Evolutionary conservation across 2,113 vertebrate genomes (phyloP).

Genomic region (Formicarius rufipectus): DNA sequence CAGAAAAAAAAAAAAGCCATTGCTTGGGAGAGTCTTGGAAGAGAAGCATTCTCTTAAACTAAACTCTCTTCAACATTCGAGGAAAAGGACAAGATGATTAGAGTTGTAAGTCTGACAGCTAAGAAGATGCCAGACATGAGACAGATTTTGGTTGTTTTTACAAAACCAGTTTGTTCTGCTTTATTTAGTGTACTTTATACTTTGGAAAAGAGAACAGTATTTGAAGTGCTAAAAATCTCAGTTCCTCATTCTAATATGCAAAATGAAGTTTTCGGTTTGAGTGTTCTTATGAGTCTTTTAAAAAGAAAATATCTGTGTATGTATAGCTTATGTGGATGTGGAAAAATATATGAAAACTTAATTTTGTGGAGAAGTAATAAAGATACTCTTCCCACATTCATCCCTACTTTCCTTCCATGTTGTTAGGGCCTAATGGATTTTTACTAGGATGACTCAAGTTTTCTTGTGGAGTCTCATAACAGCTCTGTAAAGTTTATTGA

Average conservation of each 20-base stretch:
- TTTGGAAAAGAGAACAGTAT: background rate
- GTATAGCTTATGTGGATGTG: background rate
- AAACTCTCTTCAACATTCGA: background rate
- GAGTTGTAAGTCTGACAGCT: background rate
- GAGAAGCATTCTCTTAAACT: background rate
- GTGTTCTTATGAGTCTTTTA: background rate
- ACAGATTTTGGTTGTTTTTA: slow-evolving; percentile 13
- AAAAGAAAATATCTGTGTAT: background rate
- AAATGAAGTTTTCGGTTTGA: background rate
- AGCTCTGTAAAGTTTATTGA: background rate
- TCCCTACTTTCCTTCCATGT: background rate
- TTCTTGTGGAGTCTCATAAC: background rate
- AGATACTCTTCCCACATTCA: background rate
- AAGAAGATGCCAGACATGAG: slow-evolving; percentile 9
- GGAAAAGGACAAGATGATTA: background rate
- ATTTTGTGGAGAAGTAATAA: background rate
- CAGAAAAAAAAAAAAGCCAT: accelerated
- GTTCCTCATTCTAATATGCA: background rate
- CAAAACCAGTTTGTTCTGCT: background rate
- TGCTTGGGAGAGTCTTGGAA: background rate
- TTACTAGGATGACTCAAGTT: background rate
- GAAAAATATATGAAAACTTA: background rate
- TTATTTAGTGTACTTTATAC: background rate
- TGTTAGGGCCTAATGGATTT: background rate
- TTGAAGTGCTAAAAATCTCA: background rate